phyloP scores from a whole-genome alignment of 1,140 invertebrate species.

The Trachymyrmex septentrionalis region DNA sequence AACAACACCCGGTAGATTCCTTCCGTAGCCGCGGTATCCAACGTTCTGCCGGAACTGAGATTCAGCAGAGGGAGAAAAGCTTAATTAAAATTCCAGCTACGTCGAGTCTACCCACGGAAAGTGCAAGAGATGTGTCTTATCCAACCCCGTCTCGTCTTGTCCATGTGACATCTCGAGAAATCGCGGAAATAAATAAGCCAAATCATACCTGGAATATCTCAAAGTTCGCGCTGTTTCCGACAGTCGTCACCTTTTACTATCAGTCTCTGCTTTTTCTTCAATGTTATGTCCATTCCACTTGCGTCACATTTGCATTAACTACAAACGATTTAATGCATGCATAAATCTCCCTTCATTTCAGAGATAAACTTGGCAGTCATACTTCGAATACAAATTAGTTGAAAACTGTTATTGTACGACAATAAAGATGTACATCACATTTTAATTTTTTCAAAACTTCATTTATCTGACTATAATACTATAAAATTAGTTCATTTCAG shows the following conservation, averaged over 20 bases:
- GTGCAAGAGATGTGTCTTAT: conserved; percentile 49
- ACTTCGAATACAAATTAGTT: conserved; percentile 24
- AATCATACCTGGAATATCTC: conserved; percentile 66
- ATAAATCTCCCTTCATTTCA: conserved; percentile 43
- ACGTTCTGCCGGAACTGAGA: conserved; percentile 61
- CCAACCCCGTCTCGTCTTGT: conserved; percentile 4
- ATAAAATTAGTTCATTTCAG: not conserved
- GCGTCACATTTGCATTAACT: conserved; percentile 65
- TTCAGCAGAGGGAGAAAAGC: conserved; percentile 73
- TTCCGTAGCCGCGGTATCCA: conserved; percentile 55
- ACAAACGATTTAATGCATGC: conserved; percentile 60
- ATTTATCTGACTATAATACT: not conserved
- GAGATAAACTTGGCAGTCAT: conserved; percentile 25
- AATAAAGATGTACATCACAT: conserved; percentile 15
- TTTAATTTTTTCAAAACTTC: not conserved
- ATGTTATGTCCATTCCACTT: not conserved
- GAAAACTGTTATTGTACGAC: conserved; percentile 26
- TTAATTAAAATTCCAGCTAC: conserved; percentile 80
- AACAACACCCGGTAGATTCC: conserved; percentile 61
- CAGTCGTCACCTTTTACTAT: conserved; percentile 55
- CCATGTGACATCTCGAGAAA: conserved; percentile 70
- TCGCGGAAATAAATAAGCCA: conserved; percentile 72
- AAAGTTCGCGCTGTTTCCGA: conserved; percentile 62
- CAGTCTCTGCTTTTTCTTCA: not conserved
- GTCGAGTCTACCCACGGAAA: conserved; percentile 70